These are phyloP conservation scores for Lycaon pictus DNA, from an alignment of 2,113 vertebrate genomes.

Conservation along the genomic window DNA sequence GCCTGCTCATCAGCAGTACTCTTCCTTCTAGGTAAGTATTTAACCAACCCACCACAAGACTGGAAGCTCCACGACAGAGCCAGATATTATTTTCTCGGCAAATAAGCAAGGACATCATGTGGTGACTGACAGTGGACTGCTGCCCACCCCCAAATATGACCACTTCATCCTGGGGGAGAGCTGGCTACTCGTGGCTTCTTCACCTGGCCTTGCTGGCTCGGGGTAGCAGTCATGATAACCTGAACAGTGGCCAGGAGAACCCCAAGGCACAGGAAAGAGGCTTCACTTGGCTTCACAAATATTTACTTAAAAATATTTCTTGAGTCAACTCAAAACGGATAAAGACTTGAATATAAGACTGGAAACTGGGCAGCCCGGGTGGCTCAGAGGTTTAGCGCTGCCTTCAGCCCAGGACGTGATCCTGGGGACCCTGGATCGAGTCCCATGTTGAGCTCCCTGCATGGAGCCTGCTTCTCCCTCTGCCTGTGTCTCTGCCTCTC, in stretches of 20 bases:
- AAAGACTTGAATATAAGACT: neutral
- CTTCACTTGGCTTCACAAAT: neutral
- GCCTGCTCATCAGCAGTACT: fast-evolving
- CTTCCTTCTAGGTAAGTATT: fast-evolving
- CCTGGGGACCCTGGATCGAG: too few relatives aligned
- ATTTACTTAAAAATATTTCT: neutral
- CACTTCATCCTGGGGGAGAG: neutral
- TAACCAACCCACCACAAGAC: neutral
- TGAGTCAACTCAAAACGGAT: neutral
- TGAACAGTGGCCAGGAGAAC: neutral
- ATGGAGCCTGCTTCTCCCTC: too few relatives aligned
- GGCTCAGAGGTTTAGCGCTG: too few relatives aligned
- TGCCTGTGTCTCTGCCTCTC: too few relatives aligned
- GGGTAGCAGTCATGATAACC: neutral
- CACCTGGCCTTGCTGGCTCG: neutral
- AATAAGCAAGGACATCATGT: neutral
- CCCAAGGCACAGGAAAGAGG: neutral
- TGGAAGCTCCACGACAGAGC: neutral
- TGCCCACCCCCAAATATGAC: neutral
- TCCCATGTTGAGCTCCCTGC: too few relatives aligned
- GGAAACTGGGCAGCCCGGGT: too few relatives aligned
- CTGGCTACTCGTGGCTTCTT: neutral
- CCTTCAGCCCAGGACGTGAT: too few relatives aligned
- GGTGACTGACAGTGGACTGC: neutral
- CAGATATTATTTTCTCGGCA: neutral